These are phyloP conservation scores for Peromyscus leucopus DNA, from an alignment of 2,113 vertebrate species.

Conservation along the genomic window DNA sequence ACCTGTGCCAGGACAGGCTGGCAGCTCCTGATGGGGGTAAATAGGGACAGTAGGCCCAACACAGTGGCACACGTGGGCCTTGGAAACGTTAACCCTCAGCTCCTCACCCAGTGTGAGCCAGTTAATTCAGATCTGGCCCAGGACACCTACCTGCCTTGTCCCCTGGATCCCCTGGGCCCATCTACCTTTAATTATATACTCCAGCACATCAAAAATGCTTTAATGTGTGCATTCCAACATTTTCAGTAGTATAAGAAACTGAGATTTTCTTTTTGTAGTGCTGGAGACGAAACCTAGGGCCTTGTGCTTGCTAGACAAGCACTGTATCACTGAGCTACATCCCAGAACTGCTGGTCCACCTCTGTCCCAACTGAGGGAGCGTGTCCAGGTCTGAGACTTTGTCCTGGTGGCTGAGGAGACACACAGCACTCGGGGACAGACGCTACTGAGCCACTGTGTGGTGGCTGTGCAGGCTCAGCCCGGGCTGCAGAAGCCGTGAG, in stretches of 20 bases:
- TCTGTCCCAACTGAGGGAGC: background rate
- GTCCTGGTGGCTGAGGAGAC: background rate
- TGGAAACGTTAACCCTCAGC: background rate
- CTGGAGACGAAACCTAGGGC: background rate
- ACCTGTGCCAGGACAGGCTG: background rate
- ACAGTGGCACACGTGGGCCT: accelerated
- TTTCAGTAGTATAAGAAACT: background rate
- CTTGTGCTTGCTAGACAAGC: background rate
- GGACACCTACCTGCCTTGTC: background rate
- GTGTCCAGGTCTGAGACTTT: background rate
- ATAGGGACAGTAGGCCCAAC: background rate
- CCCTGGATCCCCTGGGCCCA: background rate
- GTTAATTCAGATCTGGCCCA: background rate
- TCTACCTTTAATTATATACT: background rate
- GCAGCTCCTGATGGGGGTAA: background rate
- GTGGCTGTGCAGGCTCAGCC: background rate
- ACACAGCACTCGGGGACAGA: background rate
- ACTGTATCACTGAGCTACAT: background rate
- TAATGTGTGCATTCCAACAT: background rate
- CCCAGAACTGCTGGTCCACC: background rate
- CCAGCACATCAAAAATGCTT: background rate
- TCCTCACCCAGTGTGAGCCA: background rate
- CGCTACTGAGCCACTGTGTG: accelerated
- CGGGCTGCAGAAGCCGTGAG: background rate
- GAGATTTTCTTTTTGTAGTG: background rate